A percentile compares a stretch with the other conserved stretches of the same genome.
phyloP scores from a whole-genome alignment of 2,888 invertebrate species.

The Amblyjoppa proteus region DNA sequence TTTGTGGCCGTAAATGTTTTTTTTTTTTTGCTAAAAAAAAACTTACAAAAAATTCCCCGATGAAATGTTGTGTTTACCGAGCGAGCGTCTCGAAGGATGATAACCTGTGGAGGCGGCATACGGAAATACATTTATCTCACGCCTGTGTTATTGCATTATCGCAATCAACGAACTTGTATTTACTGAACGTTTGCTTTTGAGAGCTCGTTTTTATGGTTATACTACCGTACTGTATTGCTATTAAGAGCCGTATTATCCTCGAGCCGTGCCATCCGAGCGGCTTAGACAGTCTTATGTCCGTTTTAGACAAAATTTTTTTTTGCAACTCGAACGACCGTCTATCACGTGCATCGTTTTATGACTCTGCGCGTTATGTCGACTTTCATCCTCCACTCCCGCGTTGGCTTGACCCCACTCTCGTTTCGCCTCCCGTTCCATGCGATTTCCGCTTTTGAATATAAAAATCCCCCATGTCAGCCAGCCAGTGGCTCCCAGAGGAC shows the following conservation, averaged over 20 bases:
- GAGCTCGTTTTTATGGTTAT: background rate
- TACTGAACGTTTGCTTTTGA: background rate
- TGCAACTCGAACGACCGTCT: constrained; percentile 19
- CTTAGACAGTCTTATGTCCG: background rate
- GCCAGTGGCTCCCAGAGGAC: constrained; percentile 26
- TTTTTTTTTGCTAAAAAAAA: no score
- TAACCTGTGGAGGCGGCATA: background rate
- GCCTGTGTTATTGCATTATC: background rate
- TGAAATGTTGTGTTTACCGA: background rate
- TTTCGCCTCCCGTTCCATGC: constrained; percentile 31
- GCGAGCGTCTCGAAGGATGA: background rate
- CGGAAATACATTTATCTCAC: background rate
- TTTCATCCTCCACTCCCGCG: constrained; percentile 24
- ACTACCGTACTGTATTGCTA: background rate
- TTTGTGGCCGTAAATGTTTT: no score
- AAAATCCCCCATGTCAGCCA: constrained; percentile 41
- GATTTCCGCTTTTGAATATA: constrained; percentile 61
- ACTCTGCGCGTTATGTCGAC: constrained; percentile 35
- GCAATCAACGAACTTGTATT: background rate
- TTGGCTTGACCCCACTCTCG: constrained; percentile 23
- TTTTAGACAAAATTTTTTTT: background rate
- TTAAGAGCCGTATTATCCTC: background rate
- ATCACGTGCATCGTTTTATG: constrained; percentile 33
- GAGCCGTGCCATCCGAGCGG: background rate
- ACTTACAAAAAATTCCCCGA: background rate